phyloP scores from a whole-genome alignment of 1,140 invertebrate genomes.

The Cotesia chilonis region DNA sequence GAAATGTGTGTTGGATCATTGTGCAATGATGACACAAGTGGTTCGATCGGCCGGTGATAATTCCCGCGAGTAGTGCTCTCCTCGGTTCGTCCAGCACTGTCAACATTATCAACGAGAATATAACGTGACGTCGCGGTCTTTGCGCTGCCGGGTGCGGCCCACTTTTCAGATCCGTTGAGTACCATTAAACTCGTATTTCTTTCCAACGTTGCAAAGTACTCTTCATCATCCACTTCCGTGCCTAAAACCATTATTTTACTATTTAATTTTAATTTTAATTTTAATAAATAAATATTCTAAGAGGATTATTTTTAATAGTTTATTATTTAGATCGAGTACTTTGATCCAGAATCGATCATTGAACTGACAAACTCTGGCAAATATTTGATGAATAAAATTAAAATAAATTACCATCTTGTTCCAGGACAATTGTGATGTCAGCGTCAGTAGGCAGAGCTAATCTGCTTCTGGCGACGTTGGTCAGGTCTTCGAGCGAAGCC shows the following conservation, averaged over 20 bases:
- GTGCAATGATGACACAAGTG: slow-evolving; percentile 76
- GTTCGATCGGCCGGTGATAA: slow-evolving; percentile 52
- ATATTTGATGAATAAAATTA: slow-evolving; percentile 13
- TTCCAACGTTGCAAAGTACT: slow-evolving; percentile 85
- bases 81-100: slow-evolving; percentile 64
- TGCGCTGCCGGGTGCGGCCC: slow-evolving; percentile 65
- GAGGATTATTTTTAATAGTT: too few species aligned
- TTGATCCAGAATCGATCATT: too few species aligned
- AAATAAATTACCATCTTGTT: slow-evolving; percentile 73
- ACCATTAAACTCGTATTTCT: slow-evolving; percentile 84
- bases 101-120: slow-evolving; percentile 74
- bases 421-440: slow-evolving; percentile 79
- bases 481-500: slow-evolving; percentile 77
- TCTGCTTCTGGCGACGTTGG: slow-evolving; percentile 63
- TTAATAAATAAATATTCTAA: too few species aligned
- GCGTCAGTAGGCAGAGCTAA: slow-evolving; percentile 62
- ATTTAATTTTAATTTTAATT: too few species aligned
- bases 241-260: slow-evolving; percentile 52
- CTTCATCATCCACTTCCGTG: slow-evolving; percentile 88
- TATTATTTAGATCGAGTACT: too few species aligned
- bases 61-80: slow-evolving; percentile 63
- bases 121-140: slow-evolving; percentile 64
- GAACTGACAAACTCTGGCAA: not conserved
- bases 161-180: slow-evolving; percentile 77
- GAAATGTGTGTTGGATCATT: slow-evolving; percentile 83